A percentile compares a stretch with the other conserved stretches of the same genome.
Evolutionary conservation across 92 coral and sea anemone genomes (phyloP).

Genomic region (Zoanthus solanderi): DNA sequence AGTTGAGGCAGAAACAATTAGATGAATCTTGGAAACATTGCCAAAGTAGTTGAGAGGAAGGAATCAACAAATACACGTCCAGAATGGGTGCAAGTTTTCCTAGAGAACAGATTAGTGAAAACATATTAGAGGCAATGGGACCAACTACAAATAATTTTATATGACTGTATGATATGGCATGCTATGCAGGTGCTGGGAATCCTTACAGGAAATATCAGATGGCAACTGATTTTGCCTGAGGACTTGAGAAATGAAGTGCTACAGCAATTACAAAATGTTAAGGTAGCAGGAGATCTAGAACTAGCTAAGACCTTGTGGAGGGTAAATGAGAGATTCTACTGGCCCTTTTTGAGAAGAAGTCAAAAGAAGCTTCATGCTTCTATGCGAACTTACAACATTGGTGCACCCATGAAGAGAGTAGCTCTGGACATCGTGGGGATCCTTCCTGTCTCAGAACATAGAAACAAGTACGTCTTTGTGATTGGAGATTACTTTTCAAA

Average conservation of each 20-base stretch:
- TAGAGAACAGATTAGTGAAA: neutral
- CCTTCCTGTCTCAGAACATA: conserved; percentile 23
- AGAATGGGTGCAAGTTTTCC: conserved; percentile 13
- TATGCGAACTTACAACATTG: conserved; percentile 7
- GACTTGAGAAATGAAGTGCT: conserved; percentile 18
- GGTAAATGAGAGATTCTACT: neutral
- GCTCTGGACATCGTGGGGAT: conserved; percentile 55
- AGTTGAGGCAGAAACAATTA: neutral
- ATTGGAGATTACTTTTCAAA: conserved; percentile 59
- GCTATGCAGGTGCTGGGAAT: conserved; percentile 31
- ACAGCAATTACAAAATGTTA: conserved; percentile 35
- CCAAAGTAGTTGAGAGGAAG: conserved; percentile 23
- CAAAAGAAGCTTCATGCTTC: conserved; percentile 32
- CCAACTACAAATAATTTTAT: neutral
- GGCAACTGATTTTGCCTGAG: conserved; percentile 40
- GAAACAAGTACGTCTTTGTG: conserved; percentile 47
- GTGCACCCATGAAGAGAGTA: conserved; percentile 1
- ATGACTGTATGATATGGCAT: neutral
- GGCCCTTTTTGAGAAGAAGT: neutral
- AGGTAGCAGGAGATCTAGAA: neutral
- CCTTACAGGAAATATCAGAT: conserved; percentile 1
- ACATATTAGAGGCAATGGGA: conserved; percentile 49
- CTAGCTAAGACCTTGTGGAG: too few relatives aligned
- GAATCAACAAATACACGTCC: conserved; percentile 3
- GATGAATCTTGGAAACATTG: neutral